Percentiles rank a stretch among this genome's conserved stretches.
These are phyloP conservation scores for Seriola quinqueradiata DNA, from an alignment of 2,113 vertebrate genomes.

Conservation along the genomic window DNA sequence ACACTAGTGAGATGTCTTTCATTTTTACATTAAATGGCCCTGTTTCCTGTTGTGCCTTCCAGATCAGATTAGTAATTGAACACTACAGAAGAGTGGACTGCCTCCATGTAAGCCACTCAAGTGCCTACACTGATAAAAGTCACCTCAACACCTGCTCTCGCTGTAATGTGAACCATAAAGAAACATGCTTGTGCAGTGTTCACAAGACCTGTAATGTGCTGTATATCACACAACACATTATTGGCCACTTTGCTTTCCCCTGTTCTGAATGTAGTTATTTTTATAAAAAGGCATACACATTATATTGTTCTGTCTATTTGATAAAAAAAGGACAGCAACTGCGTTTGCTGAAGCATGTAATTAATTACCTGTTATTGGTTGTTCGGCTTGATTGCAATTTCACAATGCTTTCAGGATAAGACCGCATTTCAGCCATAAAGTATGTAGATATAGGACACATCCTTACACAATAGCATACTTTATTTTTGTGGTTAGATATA, in stretches of 20 bases:
- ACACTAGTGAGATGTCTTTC: conserved; percentile 76
- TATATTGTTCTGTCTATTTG: conserved; percentile 14
- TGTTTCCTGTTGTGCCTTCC: conserved; percentile 79
- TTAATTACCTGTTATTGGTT: conserved; percentile 37
- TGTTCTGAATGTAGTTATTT: conserved; percentile 7
- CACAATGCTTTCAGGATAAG: conserved; percentile 8
- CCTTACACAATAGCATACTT: not conserved
- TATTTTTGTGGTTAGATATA: conserved; percentile 1
- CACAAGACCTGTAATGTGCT: not conserved
- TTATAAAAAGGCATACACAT: not conserved
- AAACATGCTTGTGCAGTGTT: conserved; percentile 28
- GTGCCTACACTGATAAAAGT: conserved; percentile 64
- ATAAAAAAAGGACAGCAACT: conserved; percentile 18
- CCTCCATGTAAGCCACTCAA: conserved; percentile 68
- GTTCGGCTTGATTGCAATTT: conserved; percentile 19
- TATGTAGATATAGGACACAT: not conserved
- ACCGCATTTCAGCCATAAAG: not conserved
- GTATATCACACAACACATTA: not conserved
- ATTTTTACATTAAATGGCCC: conserved; percentile 80
- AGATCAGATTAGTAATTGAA: conserved; percentile 83
- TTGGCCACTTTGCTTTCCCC: not conserved
- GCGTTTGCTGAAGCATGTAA: conserved; percentile 42
- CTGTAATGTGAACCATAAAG: conserved; percentile 32
- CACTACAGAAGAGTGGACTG: conserved; percentile 72
- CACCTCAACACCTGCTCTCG: conserved; percentile 43